A percentile compares a stretch with the other conserved stretches of the same genome.
Conservation (phyloP, 2,888 invertebrate species). For the Argynnis bischoffii region DNA sequence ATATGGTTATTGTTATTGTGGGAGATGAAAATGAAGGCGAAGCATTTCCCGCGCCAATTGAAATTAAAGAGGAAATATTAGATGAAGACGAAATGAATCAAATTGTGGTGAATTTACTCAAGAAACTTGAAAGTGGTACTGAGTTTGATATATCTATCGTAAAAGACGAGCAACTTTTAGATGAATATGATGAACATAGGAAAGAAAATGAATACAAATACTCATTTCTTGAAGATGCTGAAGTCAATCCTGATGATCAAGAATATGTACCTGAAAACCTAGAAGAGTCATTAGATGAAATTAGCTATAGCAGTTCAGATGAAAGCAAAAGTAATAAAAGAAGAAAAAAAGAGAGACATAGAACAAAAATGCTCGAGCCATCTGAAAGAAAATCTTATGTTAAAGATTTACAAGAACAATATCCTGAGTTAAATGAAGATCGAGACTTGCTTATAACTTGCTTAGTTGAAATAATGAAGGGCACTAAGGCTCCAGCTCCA, state of each 20-base stretch:
- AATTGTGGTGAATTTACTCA: slow-evolving; percentile 47
- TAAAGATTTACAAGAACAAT: slow-evolving; percentile 51
- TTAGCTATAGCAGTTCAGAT: slow-evolving; percentile 13
- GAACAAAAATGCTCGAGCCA: slow-evolving; percentile 29
- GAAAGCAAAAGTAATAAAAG: slow-evolving; percentile 1
- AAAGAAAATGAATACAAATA: slow-evolving; percentile 19
- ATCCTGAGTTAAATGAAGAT: slow-evolving; percentile 56
- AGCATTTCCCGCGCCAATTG: slow-evolving; percentile 35
- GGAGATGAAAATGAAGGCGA: slow-evolving; percentile 43
- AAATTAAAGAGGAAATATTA: slow-evolving; percentile 46
- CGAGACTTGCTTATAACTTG: slow-evolving; percentile 52
- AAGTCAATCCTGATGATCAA: slow-evolving; percentile 27
- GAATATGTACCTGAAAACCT: slow-evolving; percentile 19
- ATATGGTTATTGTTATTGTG: slow-evolving; percentile 53
- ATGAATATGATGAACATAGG: slow-evolving; percentile 21
- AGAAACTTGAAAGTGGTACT: slow-evolving; percentile 50
- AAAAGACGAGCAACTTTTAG: slow-evolving; percentile 13
- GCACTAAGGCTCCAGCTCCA: slow-evolving; percentile 53
- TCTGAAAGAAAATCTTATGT: slow-evolving; percentile 53
- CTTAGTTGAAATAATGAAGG: slow-evolving; percentile 60
- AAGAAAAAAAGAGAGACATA: slow-evolving; percentile 16
- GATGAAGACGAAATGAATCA: slow-evolving; percentile 42
- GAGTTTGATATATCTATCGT: slow-evolving; percentile 2
- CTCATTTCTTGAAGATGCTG: slow-evolving; percentile 24
- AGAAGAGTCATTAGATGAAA: slow-evolving; percentile 11